Percentiles rank a stretch among this genome's conserved stretches.
Conservation (phyloP, 2,888 invertebrate species). For the Drosophila paucipuncta region DNA sequence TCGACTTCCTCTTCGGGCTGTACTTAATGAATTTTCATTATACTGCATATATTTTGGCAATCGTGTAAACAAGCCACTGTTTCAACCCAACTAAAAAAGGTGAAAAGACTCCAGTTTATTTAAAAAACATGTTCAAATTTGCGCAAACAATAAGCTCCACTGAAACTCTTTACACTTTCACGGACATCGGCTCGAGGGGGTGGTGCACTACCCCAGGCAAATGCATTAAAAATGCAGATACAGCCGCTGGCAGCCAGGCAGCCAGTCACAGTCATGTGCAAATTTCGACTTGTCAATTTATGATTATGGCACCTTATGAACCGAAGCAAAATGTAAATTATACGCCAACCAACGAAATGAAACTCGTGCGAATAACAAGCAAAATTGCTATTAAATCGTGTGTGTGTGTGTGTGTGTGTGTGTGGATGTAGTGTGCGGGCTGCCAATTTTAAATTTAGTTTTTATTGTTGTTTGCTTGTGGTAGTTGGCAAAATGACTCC, state of each 20-base stretch:
- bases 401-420: slow-evolving; percentile 4
- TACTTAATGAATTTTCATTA: slow-evolving; percentile 76
- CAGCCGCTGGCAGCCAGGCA: slow-evolving; percentile 33
- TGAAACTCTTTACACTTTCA: slow-evolving; percentile 72
- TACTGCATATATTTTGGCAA: slow-evolving; percentile 69
- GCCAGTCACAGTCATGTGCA: slow-evolving; percentile 65
- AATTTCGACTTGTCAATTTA: slow-evolving; percentile 81
- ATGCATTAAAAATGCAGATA: slow-evolving; percentile 80
- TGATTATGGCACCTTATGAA: slow-evolving; percentile 82
- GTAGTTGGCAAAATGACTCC: slow-evolving; percentile 53
- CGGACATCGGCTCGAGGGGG: slow-evolving; percentile 36
- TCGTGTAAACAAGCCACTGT: slow-evolving; percentile 73
- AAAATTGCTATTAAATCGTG: slow-evolving; percentile 57
- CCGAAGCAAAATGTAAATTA: slow-evolving; percentile 79
- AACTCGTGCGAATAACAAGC: slow-evolving; percentile 74
- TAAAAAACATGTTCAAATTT: slow-evolving; percentile 63
- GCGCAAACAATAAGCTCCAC: slow-evolving; percentile 25
- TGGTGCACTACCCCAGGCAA: slow-evolving; percentile 12
- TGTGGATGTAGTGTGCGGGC: slow-evolving; percentile 42
- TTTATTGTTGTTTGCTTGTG: slow-evolving; percentile 62
- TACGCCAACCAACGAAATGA: slow-evolving; percentile 68
- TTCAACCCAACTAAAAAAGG: slow-evolving; percentile 4
- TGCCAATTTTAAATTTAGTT: slow-evolving; percentile 71
- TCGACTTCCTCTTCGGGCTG: slow-evolving; percentile 30
- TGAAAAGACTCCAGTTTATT: slow-evolving; percentile 31